Conservation (phyloP, 2,888 invertebrate genomes). For the Apantesis nais region DNA sequence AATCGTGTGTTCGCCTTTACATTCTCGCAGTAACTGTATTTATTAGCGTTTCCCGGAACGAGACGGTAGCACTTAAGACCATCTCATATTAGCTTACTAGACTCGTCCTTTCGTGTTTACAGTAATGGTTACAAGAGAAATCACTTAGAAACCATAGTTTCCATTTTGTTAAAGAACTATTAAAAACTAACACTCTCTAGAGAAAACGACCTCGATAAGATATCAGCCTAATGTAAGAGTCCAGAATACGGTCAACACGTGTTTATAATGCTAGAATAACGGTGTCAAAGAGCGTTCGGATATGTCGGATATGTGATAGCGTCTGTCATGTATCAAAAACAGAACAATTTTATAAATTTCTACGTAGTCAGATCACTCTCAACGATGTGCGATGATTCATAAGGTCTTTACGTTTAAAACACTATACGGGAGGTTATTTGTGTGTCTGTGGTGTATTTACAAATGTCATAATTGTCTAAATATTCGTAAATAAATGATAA, state of each 20-base stretch:
- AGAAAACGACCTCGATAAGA: constrained; percentile 48
- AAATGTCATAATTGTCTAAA: not conserved
- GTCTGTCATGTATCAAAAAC: not conserved
- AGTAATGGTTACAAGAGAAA: constrained; percentile 59
- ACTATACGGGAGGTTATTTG: not conserved
- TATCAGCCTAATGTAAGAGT: constrained; percentile 25
- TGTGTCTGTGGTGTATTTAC: not conserved
- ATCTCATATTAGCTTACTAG: constrained; percentile 47
- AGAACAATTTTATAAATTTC: not conserved
- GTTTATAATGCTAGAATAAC: constrained; percentile 15
- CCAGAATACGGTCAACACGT: constrained; percentile 23
- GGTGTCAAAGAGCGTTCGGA: constrained; percentile 6
- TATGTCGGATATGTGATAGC: no score
- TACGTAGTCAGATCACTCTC: no score
- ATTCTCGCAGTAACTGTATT: constrained; percentile 24
- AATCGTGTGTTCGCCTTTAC: constrained; percentile 14
- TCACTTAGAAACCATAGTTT: constrained; percentile 52
- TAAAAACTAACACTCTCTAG: constrained; percentile 29
- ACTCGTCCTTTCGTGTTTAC: constrained; percentile 51
- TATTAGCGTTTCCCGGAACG: constrained; percentile 45
- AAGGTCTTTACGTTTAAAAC: not conserved
- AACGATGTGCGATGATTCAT: not conserved
- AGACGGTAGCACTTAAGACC: constrained; percentile 44
- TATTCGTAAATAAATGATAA: not conserved
- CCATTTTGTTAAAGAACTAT: constrained; percentile 35